Evolutionary conservation across 2,113 vertebrate species (phyloP).

Genomic region (Mystacornis crossleyi): DNA sequence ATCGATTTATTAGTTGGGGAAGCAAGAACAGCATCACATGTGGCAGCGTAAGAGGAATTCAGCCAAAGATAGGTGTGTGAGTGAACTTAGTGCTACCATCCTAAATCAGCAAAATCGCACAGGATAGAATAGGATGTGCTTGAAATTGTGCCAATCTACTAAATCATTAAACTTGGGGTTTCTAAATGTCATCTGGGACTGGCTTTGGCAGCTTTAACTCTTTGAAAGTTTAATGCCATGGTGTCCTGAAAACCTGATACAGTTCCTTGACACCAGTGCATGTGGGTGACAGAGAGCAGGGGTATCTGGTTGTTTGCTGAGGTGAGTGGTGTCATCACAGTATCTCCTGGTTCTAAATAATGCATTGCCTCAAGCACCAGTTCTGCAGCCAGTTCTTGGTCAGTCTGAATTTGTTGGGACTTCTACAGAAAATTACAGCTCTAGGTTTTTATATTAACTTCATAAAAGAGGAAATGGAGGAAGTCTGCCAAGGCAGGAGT

Average conservation of each 20-base stretch:
- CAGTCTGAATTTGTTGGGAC: neutral
- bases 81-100: neutral
- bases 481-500: neutral
- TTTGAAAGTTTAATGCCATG: constrained; percentile 54
- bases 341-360: neutral
- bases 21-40: neutral
- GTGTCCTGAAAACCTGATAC: constrained; percentile 41
- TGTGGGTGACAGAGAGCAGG: neutral
- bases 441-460: neutral
- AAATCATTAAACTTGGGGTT: constrained; percentile 35
- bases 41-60: neutral
- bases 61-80: neutral
- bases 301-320: constrained; percentile 8
- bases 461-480: neutral
- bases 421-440: neutral
- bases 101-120: neutral
- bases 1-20: neutral
- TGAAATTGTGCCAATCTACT: neutral
- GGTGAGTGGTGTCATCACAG: neutral
- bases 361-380: neutral
- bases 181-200: constrained; percentile 10
- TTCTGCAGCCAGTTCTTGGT: neutral
- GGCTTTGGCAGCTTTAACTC: constrained; percentile 42
- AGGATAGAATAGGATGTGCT: neutral
- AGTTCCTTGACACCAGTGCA: neutral